phyloP scores from a whole-genome alignment of 2,113 vertebrate species.

The Petromus typicus region DNA sequence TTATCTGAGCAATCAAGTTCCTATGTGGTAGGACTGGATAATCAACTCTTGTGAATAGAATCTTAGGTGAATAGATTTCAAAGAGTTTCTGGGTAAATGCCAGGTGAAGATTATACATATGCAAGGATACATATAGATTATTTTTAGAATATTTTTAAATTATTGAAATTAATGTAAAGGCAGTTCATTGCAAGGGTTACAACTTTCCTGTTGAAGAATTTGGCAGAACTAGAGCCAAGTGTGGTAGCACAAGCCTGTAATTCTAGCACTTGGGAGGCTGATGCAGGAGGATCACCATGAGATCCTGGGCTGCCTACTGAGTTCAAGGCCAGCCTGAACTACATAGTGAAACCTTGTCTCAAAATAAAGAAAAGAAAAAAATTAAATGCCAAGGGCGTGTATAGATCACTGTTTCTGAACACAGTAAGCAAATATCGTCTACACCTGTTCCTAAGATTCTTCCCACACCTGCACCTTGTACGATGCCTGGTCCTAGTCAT shows the following conservation, averaged over 20 bases:
- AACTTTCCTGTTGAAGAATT: not conserved
- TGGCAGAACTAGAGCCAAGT: not conserved
- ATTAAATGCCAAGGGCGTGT: too few species aligned
- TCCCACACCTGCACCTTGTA: accelerated
- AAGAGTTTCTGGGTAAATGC: not conserved
- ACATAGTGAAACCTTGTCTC: too few species aligned
- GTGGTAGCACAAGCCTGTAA: too few species aligned
- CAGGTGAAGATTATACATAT: not conserved
- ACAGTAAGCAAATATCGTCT: accelerated
- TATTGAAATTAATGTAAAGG: not conserved
- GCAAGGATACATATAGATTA: too few species aligned
- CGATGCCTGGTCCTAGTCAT: accelerated
- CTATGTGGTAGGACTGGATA: not conserved
- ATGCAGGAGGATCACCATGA: too few species aligned
- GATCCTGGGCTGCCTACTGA: too few species aligned
- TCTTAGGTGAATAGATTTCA: not conserved
- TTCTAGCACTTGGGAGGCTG: too few species aligned
- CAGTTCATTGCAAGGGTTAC: not conserved
- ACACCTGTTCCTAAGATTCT: not conserved
- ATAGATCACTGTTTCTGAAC: too few species aligned
- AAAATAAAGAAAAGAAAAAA: too few species aligned
- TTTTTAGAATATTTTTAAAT: not conserved
- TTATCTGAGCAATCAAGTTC: not conserved
- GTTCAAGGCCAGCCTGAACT: too few species aligned
- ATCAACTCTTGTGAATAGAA: not conserved